Evolutionary conservation across 1,140 invertebrate genomes (phyloP), one percentile per base, ranked within the genome.

Genomic region (Pentalonia nigronervosa): DNA sequence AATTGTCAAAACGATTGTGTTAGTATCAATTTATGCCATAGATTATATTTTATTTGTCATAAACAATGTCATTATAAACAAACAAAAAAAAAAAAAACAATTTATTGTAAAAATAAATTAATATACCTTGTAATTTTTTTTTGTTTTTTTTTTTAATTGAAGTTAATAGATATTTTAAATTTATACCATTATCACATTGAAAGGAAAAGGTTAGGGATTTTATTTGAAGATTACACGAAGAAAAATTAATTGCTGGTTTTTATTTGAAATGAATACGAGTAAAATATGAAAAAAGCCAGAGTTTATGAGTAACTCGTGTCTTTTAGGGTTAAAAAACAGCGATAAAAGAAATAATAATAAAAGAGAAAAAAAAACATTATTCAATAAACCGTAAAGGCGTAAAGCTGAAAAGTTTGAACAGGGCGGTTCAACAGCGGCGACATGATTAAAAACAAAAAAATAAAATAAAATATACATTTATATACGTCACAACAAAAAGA

Each of bases 381-480:
- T 56, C 87, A 53, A 89, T 30, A 53, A 47, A 89, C n/a, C 3
- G 6, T 30, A 23, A 25, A 25, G 30, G 20, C 11, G 23, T 41
- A 23, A 1, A 25, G 7, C n/a, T 41, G 9, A 36, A 56, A 56
- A 36, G 25, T 53, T 56, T 56, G 30, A 25, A 89, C 7, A 1
- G 48, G 60, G 50, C 50, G 48, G 20, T 50, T n/a, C 60, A 76
- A n/a, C 60, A n/a, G n/a, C 50, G 34, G 48, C 34, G 88, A 56
- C n/a, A 89, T 89, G 23, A 89, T 89, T 89, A 89, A 89, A 56
- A 89, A 89, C 8, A 36, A 86, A 41, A 14, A 41, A 11, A 41
- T 45, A 50, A 86, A 23, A 47, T 88, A 48, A 48, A n/a, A 53
- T 89, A 53, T 53, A n/a, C 53, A 41, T 89, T 25, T 56, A 36